Evolutionary conservation across 2,888 invertebrate species (phyloP).

Genomic region (Cheiracanthium punctorium): DNA sequence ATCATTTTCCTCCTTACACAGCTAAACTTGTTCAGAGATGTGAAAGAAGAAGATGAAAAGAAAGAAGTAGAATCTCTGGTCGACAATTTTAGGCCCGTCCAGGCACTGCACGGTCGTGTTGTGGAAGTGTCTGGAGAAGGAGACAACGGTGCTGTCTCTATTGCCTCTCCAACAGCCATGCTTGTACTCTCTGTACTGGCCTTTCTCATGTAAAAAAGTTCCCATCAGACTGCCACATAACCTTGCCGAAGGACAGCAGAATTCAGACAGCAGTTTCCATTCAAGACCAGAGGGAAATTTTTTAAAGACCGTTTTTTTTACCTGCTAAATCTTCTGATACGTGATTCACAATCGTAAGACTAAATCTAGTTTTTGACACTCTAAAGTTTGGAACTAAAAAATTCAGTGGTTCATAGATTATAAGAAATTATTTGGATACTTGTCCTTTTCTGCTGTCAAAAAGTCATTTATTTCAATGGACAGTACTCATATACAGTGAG

Average conservation of each 20-base stretch:
- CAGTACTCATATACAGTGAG: background rate
- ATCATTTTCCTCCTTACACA: too few relatives aligned
- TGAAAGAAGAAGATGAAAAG: conserved; percentile 76
- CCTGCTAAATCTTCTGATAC: too few relatives aligned
- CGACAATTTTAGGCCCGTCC: conserved; percentile 59
- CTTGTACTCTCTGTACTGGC: conserved; percentile 21
- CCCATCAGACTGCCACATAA: background rate
- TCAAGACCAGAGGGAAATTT: too few relatives aligned
- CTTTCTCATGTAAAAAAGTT: conserved; percentile 23
- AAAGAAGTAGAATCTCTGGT: conserved; percentile 40
- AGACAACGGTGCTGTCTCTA: conserved; percentile 6
- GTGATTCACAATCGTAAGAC: too few relatives aligned
- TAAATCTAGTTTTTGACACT: too few relatives aligned
- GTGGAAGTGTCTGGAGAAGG: conserved; percentile 43
- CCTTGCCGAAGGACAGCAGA: conserved; percentile 24
- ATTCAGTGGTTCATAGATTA: too few relatives aligned
- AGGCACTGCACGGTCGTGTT: conserved; percentile 33
- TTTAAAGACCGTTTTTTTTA: too few relatives aligned
- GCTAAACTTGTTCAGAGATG: conserved; percentile 82
- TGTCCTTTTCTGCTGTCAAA: background rate
- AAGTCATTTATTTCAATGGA: background rate
- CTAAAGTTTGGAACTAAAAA: too few relatives aligned
- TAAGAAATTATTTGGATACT: too few relatives aligned
- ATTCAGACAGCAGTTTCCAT: background rate
- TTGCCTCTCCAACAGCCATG: background rate